phyloP scores from a whole-genome alignment of 2,797 vertebrate genomes.

The Etheostoma nigrum region DNA sequence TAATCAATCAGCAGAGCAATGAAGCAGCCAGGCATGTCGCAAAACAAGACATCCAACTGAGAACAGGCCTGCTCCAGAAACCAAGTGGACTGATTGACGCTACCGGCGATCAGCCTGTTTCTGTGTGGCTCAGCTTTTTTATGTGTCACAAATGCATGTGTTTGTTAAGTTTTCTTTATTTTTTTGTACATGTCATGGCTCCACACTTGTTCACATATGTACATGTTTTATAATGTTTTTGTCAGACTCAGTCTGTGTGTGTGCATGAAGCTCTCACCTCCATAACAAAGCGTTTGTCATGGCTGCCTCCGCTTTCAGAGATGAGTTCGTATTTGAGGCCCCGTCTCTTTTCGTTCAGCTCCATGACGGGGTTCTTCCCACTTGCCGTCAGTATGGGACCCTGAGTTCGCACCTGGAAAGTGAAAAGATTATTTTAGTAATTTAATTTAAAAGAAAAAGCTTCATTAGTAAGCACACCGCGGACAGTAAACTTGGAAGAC shows the following conservation, averaged over 20 bases:
- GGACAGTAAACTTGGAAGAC: conserved; percentile 3
- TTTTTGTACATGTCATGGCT: not conserved
- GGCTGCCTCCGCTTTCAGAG: conserved; percentile 98
- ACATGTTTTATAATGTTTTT: not conserved
- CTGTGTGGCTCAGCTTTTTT: conserved; percentile 18
- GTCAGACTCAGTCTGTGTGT: not conserved
- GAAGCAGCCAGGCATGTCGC: conserved; percentile 74
- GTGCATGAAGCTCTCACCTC: conserved; percentile 86
- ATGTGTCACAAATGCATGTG: not conserved
- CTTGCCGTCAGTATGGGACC: conserved; percentile 99
- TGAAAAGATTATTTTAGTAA: not conserved
- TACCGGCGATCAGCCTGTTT: conserved; percentile 39
- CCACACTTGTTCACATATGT: not conserved
- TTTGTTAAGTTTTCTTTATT: not conserved
- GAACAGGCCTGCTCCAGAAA: conserved; percentile 55
- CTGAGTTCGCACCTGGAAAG: conserved; percentile 96
- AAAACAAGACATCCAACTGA: conserved; percentile 72
- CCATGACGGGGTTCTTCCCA: conserved; percentile 99
- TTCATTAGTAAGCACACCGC: conserved; percentile 11
- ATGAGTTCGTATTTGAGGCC: conserved; percentile 99
- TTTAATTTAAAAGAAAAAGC: conserved; percentile 4
- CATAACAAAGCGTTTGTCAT: conserved; percentile 99
- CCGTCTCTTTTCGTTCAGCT: conserved; percentile 97
- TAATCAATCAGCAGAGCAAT: conserved; percentile 80
- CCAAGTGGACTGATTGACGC: conserved; percentile 69